Base-by-base conservation (phyloP, 2,888 invertebrate genomes). In the Eledona agricola region DNA sequence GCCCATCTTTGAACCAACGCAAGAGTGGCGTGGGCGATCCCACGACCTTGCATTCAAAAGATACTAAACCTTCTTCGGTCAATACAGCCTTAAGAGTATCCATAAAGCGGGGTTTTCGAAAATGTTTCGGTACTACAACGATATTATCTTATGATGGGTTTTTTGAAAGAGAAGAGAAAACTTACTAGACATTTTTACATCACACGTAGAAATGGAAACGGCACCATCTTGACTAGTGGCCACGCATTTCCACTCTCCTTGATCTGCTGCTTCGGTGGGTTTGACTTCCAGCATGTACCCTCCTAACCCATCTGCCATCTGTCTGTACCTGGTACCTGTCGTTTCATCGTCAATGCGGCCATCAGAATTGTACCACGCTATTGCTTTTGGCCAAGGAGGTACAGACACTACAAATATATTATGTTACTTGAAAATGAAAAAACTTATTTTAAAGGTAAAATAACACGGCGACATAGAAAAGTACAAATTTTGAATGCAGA, bases 31-130 rank as follows among this genome's bases (percentile, higher is more conserved):
- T 93, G 0, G 94, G 94, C 63, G 92, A 93, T 0, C 93, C 94
- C 1, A 93, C 93, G 0, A 94, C 93, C 75, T 94, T 94, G 72
- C 94, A 94, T 71, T 94, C 94, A 70, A 94, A 94, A 0, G 93
- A 93, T 1, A 94, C 94, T 17, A 94, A 77, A 0, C 94, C 94
- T 77, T 94, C 94, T 71, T 94, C 93, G 0, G 94, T 93, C 28
- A 94, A 79, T 26, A 94, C 86, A 4, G 94, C 94, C 75, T 90
- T 90, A 4, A 94, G 80, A 64, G 88, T 90, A 74, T 94, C 94
- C 86, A 94, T 89, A 74, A 94, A 94, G 56, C 91, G 82, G 1
- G 94, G 94, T 71, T 89, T 89, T 62, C 93, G 83, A 71, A 90
- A 94, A 75, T 93, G 93, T 76, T 91, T 91, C 23, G 94, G 94